A percentile compares a stretch with the other conserved stretches of the same genome.
phyloP scores from a whole-genome alignment of 2,113 vertebrate genomes.

The Erpornis zantholeuca region DNA sequence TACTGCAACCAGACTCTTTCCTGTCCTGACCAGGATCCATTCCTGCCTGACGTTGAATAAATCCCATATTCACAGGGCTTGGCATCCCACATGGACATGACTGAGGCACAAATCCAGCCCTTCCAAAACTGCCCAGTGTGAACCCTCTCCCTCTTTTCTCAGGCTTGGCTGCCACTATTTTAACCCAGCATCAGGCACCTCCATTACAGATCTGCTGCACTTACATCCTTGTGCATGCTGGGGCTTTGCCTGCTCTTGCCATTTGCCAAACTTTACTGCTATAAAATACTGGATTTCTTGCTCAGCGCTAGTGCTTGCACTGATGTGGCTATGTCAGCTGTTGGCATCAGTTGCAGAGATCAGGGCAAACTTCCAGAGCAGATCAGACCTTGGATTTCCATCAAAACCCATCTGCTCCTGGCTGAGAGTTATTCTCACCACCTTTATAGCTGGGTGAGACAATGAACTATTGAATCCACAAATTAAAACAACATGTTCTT shows the following conservation, averaged over 20 bases:
- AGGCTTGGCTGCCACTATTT: neutral
- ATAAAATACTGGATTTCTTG: neutral
- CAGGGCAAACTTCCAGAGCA: conserved; percentile 25
- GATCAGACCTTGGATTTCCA: neutral
- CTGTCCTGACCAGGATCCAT: neutral
- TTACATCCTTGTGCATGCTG: neutral
- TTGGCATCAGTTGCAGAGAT: neutral
- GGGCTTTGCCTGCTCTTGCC: neutral
- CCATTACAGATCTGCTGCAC: neutral
- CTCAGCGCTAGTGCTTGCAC: neutral
- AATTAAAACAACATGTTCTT: neutral
- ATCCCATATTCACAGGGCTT: neutral
- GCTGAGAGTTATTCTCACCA: neutral
- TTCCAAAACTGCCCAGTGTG: accelerated
- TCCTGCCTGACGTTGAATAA: neutral
- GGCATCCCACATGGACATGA: neutral
- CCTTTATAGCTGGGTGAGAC: neutral
- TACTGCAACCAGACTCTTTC: neutral
- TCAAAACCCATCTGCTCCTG: neutral
- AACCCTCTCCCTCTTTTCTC: neutral
- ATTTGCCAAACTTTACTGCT: neutral
- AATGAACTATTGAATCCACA: neutral
- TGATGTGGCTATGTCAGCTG: neutral
- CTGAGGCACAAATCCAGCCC: neutral
- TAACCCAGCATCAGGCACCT: neutral